A percentile compares a stretch with the other conserved stretches of the same genome.
phyloP scores from a whole-genome alignment of 2,113 vertebrate species.

The Brachyhypopomus occidentalis region DNA sequence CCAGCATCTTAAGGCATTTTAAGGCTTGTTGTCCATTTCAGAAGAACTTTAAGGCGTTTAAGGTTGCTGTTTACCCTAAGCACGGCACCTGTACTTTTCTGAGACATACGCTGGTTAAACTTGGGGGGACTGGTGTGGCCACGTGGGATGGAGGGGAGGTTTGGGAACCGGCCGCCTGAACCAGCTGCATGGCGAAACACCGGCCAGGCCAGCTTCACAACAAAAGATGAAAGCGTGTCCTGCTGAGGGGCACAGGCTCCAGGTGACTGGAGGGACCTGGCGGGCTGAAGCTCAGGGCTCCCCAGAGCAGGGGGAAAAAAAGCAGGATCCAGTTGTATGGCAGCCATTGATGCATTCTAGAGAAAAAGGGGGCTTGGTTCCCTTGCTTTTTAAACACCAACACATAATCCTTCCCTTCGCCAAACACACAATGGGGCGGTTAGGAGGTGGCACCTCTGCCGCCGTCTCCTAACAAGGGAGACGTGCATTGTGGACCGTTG shows the following conservation, averaged over 20 bases:
- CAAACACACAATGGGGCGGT: constrained; percentile 68
- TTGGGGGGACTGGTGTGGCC: constrained; percentile 25
- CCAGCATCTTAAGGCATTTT: no score
- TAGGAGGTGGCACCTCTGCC: constrained; percentile 70
- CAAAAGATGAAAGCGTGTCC: constrained; percentile 76
- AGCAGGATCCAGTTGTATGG: constrained; percentile 64
- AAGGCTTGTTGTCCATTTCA: background rate
- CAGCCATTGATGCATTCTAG: constrained; percentile 62
- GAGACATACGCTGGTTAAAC: constrained; percentile 31
- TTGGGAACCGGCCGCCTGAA: constrained; percentile 57
- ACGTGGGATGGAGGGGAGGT: constrained; percentile 47
- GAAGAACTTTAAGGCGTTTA: background rate
- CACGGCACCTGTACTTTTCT: background rate
- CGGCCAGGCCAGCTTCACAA: constrained; percentile 57
- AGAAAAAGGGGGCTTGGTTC: constrained; percentile 56
- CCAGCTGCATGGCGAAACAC: constrained; percentile 71
- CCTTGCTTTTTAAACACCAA: constrained; percentile 63
- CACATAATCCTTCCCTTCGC: constrained; percentile 72
- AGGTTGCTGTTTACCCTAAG: background rate
- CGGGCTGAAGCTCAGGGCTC: constrained; percentile 58
- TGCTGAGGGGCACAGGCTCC: constrained; percentile 71
- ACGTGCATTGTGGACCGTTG: constrained; percentile 56
- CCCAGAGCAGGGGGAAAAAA: constrained; percentile 61
- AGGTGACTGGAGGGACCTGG: constrained; percentile 77
- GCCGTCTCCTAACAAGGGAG: constrained; percentile 60